Percentiles rank a stretch among this genome's conserved stretches.
Conservation (phyloP, 30 jellyfish, hydroid and myxozoan species). For the Sanderia malayensis region DNA sequence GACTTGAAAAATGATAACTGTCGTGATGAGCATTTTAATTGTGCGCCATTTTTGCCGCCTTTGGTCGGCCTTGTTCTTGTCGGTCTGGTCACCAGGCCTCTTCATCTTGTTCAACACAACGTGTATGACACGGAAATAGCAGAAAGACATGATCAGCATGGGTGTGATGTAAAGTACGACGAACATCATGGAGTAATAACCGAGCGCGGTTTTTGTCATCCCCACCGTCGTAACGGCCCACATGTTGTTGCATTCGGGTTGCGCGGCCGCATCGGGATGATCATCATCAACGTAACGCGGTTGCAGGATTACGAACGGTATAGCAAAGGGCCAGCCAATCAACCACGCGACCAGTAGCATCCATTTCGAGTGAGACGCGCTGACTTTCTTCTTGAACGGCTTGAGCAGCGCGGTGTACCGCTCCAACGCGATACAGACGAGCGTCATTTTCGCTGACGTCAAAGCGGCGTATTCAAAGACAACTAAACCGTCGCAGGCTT, state of each 20-base stretch:
- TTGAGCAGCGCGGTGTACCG: conserved; percentile 43
- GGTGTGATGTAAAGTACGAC: conserved; percentile 34
- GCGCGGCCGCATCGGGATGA: conserved; percentile 61
- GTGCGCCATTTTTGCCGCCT: conserved; percentile 43
- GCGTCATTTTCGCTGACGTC: conserved; percentile 52
- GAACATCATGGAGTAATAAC: conserved; percentile 35
- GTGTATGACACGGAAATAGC: conserved; percentile 22
- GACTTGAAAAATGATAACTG: conserved; percentile 35
- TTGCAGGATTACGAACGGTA: conserved; percentile 52
- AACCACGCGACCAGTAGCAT: conserved; percentile 40
- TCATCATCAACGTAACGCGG: conserved; percentile 55
- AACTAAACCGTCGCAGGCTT: conserved; percentile 44
- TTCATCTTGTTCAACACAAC: conserved; percentile 24
- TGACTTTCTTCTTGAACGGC: conserved; percentile 32
- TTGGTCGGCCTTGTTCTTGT: conserved; percentile 27
- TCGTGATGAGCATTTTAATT: conserved; percentile 34
- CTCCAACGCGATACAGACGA: conserved; percentile 43
- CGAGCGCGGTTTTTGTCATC: conserved; percentile 27
- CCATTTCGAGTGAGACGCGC: not conserved
- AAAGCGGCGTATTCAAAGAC: conserved; percentile 58
- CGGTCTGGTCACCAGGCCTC: conserved; percentile 62
- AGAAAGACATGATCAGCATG: conserved; percentile 1
- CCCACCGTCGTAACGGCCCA: conserved; percentile 61
- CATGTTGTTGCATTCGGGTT: conserved; percentile 62
- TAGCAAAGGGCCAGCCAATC: conserved; percentile 36